Evolutionary conservation across 1,140 invertebrate species (phyloP).

Genomic region (Wasmannia auropunctata): DNA sequence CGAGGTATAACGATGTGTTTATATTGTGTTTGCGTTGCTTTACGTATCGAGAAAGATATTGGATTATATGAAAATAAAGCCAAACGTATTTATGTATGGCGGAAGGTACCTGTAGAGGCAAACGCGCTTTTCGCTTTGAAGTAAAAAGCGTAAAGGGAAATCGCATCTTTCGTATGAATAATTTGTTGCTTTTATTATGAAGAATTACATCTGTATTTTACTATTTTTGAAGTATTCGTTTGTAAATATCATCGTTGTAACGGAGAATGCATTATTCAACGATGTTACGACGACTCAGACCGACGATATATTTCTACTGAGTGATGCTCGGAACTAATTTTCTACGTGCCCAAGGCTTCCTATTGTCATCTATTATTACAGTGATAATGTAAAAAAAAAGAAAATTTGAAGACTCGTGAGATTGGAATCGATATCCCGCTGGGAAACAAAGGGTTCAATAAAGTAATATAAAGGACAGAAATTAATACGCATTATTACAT

Average conservation of each 20-base stretch:
- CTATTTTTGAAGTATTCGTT: constrained; percentile 9
- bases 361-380: constrained; percentile 21
- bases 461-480: constrained; percentile 13
- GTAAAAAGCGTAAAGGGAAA: not conserved
- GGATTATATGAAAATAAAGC: constrained; percentile 11
- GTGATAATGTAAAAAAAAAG: constrained; percentile 15
- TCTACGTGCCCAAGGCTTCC: not conserved
- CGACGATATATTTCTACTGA: not conserved
- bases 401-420: not conserved
- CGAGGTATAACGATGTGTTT: not conserved
- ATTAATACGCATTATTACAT: not conserved
- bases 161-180: constrained; percentile 43
- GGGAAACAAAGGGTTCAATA: not conserved
- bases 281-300: not conserved
- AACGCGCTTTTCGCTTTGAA: not conserved
- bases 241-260: constrained; percentile 40
- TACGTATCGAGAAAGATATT: constrained; percentile 33
- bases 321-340: constrained; percentile 13
- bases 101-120: not conserved
- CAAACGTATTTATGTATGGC: not conserved
- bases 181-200: constrained; percentile 1
- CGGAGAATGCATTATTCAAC: constrained; percentile 26
- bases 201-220: not conserved
- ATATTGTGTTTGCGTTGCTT: not conserved
- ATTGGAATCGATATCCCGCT: not conserved